Evolutionary conservation across 2,113 vertebrate species (phyloP).

Genomic region (Heterotis niloticus): DNA sequence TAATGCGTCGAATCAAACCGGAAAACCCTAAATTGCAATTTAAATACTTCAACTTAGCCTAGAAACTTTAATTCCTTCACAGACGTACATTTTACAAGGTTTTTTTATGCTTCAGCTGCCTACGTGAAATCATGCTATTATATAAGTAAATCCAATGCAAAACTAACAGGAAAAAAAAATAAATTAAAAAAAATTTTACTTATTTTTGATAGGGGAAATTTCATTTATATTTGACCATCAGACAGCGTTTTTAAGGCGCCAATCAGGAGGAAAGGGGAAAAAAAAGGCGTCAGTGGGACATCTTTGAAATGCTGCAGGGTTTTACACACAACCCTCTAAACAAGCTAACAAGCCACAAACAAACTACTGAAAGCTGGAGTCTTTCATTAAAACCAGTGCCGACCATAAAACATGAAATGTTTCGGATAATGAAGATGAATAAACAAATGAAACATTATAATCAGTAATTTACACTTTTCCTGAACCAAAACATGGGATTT

Average conservation of each 20-base stretch:
- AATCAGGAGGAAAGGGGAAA: conserved; percentile 2
- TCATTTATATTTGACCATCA: background rate
- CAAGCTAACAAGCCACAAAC: conserved; percentile 25
- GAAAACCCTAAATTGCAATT: no score
- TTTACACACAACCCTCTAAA: conserved; percentile 7
- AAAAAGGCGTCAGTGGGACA: conserved; percentile 1
- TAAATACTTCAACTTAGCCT: no score
- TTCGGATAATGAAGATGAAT: conserved; percentile 42
- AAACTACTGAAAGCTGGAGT: conserved; percentile 29
- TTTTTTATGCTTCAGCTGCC: background rate
- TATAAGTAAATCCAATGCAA: background rate
- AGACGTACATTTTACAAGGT: background rate
- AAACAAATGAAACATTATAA: conserved; percentile 60
- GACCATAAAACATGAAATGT: conserved; percentile 38
- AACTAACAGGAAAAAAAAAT: no score
- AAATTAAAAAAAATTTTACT: background rate
- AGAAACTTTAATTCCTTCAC: background rate
- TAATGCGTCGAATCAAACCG: no score
- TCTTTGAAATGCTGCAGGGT: conserved; percentile 13
- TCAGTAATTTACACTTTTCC: conserved; percentile 34
- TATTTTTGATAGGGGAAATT: background rate
- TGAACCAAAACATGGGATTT: conserved; percentile 30
- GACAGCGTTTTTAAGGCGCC: background rate
- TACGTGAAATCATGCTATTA: background rate
- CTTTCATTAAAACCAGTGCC: conserved; percentile 56